A percentile compares a stretch with the other conserved stretches of the same genome.
Conservation (phyloP, 1,140 invertebrate species). For the Heliconius melpomene region DNA sequence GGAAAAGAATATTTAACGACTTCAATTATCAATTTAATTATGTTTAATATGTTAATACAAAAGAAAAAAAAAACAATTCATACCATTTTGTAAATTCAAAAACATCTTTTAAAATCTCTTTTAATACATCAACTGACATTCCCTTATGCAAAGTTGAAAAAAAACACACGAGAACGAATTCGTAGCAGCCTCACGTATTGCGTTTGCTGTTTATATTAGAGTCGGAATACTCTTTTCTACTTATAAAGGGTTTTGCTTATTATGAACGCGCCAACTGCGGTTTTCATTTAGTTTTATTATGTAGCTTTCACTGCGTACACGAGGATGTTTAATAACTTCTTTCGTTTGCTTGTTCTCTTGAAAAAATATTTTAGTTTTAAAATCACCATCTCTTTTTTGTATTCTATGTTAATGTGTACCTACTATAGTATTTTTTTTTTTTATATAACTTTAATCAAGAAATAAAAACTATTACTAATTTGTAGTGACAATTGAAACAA, state of each 20-base stretch:
- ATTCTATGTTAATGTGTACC: not conserved
- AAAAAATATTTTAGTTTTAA: constrained; percentile 33
- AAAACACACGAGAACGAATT: constrained; percentile 36
- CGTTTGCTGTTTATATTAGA: constrained; percentile 57
- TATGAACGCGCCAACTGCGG: constrained; percentile 51
- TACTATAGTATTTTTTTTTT: too few species aligned
- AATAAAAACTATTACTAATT: too few species aligned
- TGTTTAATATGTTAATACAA: not conserved
- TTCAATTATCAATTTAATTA: not conserved
- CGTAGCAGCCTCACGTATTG: constrained; percentile 44
- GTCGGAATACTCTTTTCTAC: constrained; percentile 50
- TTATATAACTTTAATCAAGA: too few species aligned
- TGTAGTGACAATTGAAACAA: too few species aligned
- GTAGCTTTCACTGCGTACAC: constrained; percentile 47
- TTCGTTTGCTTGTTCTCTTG: constrained; percentile 37
- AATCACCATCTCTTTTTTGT: constrained; percentile 29
- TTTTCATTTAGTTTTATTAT: constrained; percentile 55
- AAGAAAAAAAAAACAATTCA: not conserved
- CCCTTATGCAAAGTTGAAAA: constrained; percentile 35
- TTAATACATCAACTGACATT: constrained; percentile 32
- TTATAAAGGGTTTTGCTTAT: constrained; percentile 57
- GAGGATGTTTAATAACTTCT: constrained; percentile 51
- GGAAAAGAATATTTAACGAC: not conserved
- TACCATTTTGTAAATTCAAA: constrained; percentile 14
- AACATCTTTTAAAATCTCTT: constrained; percentile 12